Evolutionary conservation across 2,113 vertebrate genomes (phyloP).

Genomic region (Microcebus lehilahytsara): DNA sequence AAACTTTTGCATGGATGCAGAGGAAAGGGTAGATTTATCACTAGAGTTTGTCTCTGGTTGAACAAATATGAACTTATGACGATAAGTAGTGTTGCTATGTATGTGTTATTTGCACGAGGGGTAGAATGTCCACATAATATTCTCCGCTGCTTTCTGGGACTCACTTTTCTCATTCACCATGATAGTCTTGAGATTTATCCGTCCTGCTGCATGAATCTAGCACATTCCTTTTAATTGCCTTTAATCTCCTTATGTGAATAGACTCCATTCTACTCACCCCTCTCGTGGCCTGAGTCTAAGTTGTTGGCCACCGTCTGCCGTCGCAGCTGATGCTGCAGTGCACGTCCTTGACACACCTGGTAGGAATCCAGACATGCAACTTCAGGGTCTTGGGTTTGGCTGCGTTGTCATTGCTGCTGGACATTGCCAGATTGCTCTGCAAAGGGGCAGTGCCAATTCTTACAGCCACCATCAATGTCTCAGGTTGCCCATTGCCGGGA

Average conservation of each 20-base stretch:
- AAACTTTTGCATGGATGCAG: neutral
- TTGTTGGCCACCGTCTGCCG: neutral
- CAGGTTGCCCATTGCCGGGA: neutral
- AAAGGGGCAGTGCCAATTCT: neutral
- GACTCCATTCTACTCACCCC: neutral
- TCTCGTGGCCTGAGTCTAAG: neutral
- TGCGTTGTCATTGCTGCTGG: neutral
- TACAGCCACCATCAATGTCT: neutral
- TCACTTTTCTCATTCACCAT: neutral
- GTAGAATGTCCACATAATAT: neutral
- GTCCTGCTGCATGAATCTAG: neutral
- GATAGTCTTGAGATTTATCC: neutral
- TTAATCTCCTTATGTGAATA: neutral
- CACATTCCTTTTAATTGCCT: neutral
- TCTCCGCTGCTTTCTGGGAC: neutral
- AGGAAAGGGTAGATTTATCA: neutral
- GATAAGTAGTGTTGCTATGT: rapidly evolving
- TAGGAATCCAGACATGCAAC: neutral
- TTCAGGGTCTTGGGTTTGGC: too few relatives aligned
- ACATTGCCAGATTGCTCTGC: neutral
- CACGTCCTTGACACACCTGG: rapidly evolving
- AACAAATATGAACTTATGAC: neutral
- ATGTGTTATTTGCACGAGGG: neutral
- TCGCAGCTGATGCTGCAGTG: neutral
- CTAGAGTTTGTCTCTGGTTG: neutral